Conservation (phyloP, 2,113 vertebrate genomes). For the Cisticola juncidis region DNA sequence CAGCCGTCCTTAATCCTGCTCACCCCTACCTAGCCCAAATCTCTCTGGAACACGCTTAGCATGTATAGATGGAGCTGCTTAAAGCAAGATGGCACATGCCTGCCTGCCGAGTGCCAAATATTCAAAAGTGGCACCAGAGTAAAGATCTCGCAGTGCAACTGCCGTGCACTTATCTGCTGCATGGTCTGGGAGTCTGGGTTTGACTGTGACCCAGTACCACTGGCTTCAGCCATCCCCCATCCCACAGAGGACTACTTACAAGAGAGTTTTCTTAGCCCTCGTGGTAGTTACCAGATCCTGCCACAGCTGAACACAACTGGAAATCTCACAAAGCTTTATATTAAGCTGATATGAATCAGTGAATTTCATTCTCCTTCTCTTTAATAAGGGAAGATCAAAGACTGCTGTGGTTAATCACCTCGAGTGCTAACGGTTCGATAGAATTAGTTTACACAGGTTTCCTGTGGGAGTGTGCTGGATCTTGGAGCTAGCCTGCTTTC, state of each 20-base stretch:
- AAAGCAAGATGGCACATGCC: conserved; percentile 49
- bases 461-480: conserved; percentile 1
- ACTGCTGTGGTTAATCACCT: conserved; percentile 38
- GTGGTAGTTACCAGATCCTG: neutral
- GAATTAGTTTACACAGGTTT: conserved; percentile 43
- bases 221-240: neutral
- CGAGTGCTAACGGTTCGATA: conserved; percentile 18
- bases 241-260: neutral
- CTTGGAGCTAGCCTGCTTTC: neutral
- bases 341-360: conserved; percentile 63
- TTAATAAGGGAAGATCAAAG: conserved; percentile 63
- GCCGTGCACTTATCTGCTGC: neutral
- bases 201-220: neutral
- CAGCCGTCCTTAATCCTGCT: conserved; percentile 2
- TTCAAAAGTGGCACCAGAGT: conserved; percentile 20
- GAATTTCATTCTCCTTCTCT: conserved; percentile 39
- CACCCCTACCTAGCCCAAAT: neutral
- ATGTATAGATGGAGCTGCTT: conserved; percentile 7
- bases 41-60: neutral
- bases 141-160: neutral
- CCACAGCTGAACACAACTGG: neutral
- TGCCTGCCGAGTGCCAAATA: conserved; percentile 19
- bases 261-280: neutral
- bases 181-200: neutral
- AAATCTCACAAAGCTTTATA: conserved; percentile 16